Evolutionary conservation across 1,140 invertebrate genomes (phyloP).

Genomic region (Pissodes strobi): DNA sequence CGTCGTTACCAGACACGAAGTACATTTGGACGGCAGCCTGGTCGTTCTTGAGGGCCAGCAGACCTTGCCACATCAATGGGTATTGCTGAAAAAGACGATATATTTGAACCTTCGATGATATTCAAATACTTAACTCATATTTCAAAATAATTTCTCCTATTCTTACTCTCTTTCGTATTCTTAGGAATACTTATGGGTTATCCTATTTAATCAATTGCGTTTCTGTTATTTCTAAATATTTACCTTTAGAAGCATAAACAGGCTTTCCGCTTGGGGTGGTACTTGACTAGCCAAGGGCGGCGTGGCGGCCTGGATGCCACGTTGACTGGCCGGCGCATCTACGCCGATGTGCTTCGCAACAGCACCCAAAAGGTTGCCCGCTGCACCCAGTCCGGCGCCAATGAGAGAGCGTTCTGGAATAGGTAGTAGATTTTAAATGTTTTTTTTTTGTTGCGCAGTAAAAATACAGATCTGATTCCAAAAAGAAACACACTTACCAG

Average conservation of each 20-base stretch:
- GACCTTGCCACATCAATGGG: constrained; percentile 95
- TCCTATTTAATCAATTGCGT: too few species aligned
- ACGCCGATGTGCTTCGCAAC: constrained; percentile 60
- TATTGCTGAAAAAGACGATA: constrained; percentile 73
- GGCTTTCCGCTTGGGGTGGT: constrained; percentile 75
- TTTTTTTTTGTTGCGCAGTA: too few species aligned
- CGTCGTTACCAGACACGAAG: constrained; percentile 91
- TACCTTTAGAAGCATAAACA: constrained; percentile 75
- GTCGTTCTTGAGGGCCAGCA: constrained; percentile 93
- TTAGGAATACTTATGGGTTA: too few species aligned
- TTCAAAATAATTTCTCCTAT: too few species aligned
- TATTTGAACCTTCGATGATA: too few species aligned
- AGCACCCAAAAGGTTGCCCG: constrained; percentile 53
- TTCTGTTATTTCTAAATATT: too few species aligned
- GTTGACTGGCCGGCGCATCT: constrained; percentile 60
- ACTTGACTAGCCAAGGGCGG: constrained; percentile 76
- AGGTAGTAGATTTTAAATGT: too few species aligned
- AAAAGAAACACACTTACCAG: constrained; percentile 25
- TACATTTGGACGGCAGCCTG: constrained; percentile 97
- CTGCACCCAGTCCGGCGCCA: constrained; percentile 46
- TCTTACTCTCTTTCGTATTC: too few species aligned
- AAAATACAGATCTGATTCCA: not conserved
- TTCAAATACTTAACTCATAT: too few species aligned
- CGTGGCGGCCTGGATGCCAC: constrained; percentile 64
- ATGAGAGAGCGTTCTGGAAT: constrained; percentile 30